Percentiles rank a stretch among this genome's conserved stretches.
These are phyloP conservation scores for Tonatia bakeri DNA, from an alignment of 2,113 vertebrate genomes.

Conservation along the genomic window DNA sequence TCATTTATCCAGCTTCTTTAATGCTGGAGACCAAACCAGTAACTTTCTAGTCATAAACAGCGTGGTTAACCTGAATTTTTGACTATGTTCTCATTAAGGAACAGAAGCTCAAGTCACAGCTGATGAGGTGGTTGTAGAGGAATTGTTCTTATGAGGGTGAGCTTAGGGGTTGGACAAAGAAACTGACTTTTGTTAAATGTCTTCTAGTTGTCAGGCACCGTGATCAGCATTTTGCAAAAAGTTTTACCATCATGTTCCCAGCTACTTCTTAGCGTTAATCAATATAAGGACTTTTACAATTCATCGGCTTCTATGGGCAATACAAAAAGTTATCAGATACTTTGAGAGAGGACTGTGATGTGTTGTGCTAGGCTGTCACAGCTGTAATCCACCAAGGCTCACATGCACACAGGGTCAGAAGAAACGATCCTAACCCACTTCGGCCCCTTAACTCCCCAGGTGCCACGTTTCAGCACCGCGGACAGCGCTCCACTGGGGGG, in stretches of 20 bases:
- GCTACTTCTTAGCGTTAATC: neutral
- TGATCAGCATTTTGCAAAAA: neutral
- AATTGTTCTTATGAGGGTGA: neutral
- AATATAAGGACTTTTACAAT: neutral
- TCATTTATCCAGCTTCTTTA: neutral
- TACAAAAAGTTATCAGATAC: neutral
- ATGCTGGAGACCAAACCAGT: neutral
- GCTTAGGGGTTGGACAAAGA: neutral
- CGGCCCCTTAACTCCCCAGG: rapidly evolving
- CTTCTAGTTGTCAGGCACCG: neutral
- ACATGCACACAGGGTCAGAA: rapidly evolving
- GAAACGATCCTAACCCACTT: no score
- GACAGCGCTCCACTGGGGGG: neutral
- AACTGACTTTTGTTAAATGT: neutral
- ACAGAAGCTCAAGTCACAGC: neutral
- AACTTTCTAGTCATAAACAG: neutral
- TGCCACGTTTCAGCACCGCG: slow-evolving; percentile 23
- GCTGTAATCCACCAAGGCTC: neutral
- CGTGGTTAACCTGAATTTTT: neutral
- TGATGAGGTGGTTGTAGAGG: neutral
- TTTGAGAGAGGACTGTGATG: neutral
- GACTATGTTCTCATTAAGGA: neutral
- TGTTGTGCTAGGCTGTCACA: neutral
- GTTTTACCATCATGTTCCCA: neutral
- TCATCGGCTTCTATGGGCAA: neutral